Conservation (phyloP, 2,888 invertebrate species). For the Hirudinaria manillensis region DNA sequence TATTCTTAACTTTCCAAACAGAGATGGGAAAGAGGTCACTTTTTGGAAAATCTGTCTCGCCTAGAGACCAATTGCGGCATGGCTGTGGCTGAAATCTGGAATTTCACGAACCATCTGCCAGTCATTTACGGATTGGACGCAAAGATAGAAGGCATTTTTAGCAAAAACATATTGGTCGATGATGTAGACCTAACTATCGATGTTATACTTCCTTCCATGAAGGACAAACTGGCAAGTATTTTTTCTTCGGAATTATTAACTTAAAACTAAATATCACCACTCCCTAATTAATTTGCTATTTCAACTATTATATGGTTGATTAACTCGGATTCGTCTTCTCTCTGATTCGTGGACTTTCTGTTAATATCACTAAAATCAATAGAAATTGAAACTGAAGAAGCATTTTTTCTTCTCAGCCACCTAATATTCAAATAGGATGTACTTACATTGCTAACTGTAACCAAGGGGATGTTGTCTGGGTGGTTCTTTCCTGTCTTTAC, state of each 20-base stretch:
- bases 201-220: not conserved
- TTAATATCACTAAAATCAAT: too few relatives aligned
- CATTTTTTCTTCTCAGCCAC: not conserved
- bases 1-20: not conserved
- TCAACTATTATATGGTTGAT: too few relatives aligned
- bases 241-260: too few relatives aligned
- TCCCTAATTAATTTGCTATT: too few relatives aligned
- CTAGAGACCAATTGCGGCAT: not conserved
- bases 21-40: conserved; percentile 3
- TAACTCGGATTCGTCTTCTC: too few relatives aligned
- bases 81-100: not conserved
- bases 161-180: not conserved
- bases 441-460: not conserved
- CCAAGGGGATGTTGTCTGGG: not conserved
- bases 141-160: not conserved
- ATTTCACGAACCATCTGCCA: not conserved
- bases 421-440: not conserved
- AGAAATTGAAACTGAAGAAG: too few relatives aligned
- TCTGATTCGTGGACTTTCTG: too few relatives aligned
- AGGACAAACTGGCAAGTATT: not conserved
- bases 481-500: not conserved
- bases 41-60: not conserved
- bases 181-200: not conserved
- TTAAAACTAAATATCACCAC: too few relatives aligned
- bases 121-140: not conserved